Evolutionary conservation across 2,888 invertebrate species (phyloP), one percentile per base, ranked within the genome.

Genomic region (Harpalus rubripes): DNA sequence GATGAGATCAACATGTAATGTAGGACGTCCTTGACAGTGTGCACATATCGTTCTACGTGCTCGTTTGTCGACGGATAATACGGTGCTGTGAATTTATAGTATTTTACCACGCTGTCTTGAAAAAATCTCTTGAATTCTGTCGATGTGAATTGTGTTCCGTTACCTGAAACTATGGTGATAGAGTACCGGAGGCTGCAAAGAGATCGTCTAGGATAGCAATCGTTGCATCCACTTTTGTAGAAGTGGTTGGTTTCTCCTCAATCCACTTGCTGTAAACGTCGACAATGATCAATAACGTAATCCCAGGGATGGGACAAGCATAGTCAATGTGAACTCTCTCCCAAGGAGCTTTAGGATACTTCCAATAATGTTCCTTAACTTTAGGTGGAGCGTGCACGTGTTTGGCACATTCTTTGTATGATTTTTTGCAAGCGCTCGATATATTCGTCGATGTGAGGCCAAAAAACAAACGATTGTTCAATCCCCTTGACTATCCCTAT

Each of bases 291-390:
- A 87, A 78, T 56, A 81, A 87, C 39, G n/a, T n/a, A n/a, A n/a
- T n/a, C n/a, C n/a, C n/a, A n/a, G n/a, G n/a, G n/a, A n/a, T n/a
- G 12, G 88, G 88, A 85, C 88, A 88, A 78, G 88, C 88, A 84
- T 88, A 89, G 87, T 89, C 88, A 44, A 90, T 87, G 79, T 89
- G 89, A 7, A 89, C 58, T 10, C 88, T 72, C 59, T 86, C 81
- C 88, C 89, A 89, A 5, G 88, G 86, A 56, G 65, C 79, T 15
- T 84, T 83, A 7, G 87, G 87, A 61, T 85, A 86, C 65, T 88
- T 87, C 88, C 88, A 88, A 7, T 86, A 86, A 61, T 88, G 87
- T 6, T 81, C 63, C 6, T 15, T 61, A 59, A 85, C 85, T 61
- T 87, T 87, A 1, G 86, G 74, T 26, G 87, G 88, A 41, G 61